phyloP scores from a whole-genome alignment of 2,797 vertebrate species.

The Micrastur ruficollis region DNA sequence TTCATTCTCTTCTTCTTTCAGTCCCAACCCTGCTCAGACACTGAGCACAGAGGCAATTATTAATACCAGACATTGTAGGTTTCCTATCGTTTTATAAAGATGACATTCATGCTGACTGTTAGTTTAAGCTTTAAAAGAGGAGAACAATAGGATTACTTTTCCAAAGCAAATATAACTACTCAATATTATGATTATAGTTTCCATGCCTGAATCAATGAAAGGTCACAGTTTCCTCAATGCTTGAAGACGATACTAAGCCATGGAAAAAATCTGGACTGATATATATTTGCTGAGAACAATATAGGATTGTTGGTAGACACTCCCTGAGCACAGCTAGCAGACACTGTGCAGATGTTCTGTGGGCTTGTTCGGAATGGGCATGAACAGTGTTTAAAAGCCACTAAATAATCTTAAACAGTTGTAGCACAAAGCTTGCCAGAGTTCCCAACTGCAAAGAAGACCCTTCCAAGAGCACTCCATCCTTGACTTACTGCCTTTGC shows the following conservation, averaged over 20 bases:
- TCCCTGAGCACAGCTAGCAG: conserved; percentile 8
- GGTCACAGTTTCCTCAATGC: background rate
- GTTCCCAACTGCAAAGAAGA: background rate
- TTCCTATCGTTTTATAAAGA: conserved; percentile 47
- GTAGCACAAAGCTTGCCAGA: background rate
- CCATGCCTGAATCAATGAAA: conserved; percentile 47
- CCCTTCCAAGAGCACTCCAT: background rate
- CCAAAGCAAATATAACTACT: conserved; percentile 58
- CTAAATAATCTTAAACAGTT: conserved; percentile 64
- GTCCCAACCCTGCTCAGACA: background rate
- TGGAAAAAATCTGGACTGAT: background rate
- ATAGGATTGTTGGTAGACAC: conserved; percentile 25
- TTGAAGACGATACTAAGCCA: background rate
- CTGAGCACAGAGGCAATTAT: conserved; percentile 44
- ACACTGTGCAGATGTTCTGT: conserved; percentile 54
- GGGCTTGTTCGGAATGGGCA: conserved; percentile 47
- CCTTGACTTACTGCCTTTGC: background rate
- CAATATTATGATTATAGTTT: conserved; percentile 41
- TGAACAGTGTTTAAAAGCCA: conserved; percentile 43
- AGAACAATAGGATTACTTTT: conserved; percentile 59
- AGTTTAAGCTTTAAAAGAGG: conserved; percentile 53
- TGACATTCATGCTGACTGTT: conserved; percentile 59
- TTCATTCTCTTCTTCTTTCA: conserved; percentile 30
- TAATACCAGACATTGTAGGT: conserved; percentile 52
- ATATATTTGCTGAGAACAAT: conserved; percentile 38